Base-by-base conservation (phyloP, 2,797 vertebrate species). In the Gymnothorax reevesii region DNA sequence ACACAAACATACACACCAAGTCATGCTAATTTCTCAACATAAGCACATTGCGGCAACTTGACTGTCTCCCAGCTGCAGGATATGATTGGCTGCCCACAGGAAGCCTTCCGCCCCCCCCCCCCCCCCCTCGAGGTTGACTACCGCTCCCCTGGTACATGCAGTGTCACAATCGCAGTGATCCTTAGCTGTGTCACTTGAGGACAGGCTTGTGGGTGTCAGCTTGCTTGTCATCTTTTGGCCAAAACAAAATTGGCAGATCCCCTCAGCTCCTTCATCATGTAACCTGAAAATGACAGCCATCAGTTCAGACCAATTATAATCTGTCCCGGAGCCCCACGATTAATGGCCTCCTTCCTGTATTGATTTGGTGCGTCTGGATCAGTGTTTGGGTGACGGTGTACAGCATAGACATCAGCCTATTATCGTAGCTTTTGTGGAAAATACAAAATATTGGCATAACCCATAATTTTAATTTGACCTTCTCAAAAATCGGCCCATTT, bases 241-340 rank as follows among this genome's bases (percentile, higher is more conserved):
- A 22, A 57, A 52, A 73, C 27, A 15, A 85, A 79, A 27, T 60
- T 15, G 77, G 42, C 60, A 10, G 12, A 60, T 57, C 73, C 52
- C 13, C 59, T 25, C 4, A n/a, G 69, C 57, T 82, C 57, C 71
- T 22, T 54, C 71, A 80, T 87, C 73, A 69, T 83, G 25, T 33
- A 55, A 80, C 49, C 83, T 80, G 60, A 60, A 87, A 84, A 84
- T 84, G 69, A 87, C 83, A 87, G 57, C 42, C 59, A 17, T 84
- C 64, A 60, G 52, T 54, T 83, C 57, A 83, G 55, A 22, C 60
- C 86, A 69, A 57, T 84, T 87, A 83, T 59, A 49, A 54, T 57
- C 83, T 57, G 42, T 59, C 75, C 59, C 57, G 20, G 4, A 64
- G 69, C 69, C 12, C 7, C 8, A 27, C 57, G 83, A 87, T 80